Conservation (phyloP, 1,140 invertebrate species). For the Gonioctena quinquepunctata region DNA sequence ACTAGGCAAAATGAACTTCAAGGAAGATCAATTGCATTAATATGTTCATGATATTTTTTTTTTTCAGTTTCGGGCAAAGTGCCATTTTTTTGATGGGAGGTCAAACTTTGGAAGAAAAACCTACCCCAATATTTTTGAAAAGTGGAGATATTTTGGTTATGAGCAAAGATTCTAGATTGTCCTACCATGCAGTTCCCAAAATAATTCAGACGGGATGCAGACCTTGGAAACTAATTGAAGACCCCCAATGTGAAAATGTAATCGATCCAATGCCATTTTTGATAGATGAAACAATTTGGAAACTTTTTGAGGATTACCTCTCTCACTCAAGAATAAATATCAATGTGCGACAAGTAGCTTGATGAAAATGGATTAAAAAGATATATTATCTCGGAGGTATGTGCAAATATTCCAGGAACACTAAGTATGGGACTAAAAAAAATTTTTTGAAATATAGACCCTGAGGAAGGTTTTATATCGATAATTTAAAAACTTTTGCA, state of each 20-base stretch:
- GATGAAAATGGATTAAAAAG: not conserved
- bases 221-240: constrained; percentile 58
- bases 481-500: too few relatives aligned
- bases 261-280: not conserved
- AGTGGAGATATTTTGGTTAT: constrained; percentile 86
- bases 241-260: constrained; percentile 23
- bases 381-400: too few relatives aligned
- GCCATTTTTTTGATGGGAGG: constrained; percentile 87
- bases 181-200: constrained; percentile 83
- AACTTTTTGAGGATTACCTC: constrained; percentile 62
- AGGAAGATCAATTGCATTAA: too few relatives aligned
- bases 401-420: too few relatives aligned
- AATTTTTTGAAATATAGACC: too few relatives aligned
- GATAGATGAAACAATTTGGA: constrained; percentile 54
- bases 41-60: constrained; percentile 25
- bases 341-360: constrained; percentile 72
- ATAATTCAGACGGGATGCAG: constrained; percentile 61
- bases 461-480: too few relatives aligned
- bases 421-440: too few relatives aligned
- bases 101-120: constrained; percentile 63
- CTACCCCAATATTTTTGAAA: constrained; percentile 69
- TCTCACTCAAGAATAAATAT: constrained; percentile 72
- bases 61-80: constrained; percentile 80
- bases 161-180: constrained; percentile 73
- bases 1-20: too few relatives aligned